Base-by-base conservation (phyloP, 2,888 invertebrate genomes). In the Lasioglossum oenotherae region DNA sequence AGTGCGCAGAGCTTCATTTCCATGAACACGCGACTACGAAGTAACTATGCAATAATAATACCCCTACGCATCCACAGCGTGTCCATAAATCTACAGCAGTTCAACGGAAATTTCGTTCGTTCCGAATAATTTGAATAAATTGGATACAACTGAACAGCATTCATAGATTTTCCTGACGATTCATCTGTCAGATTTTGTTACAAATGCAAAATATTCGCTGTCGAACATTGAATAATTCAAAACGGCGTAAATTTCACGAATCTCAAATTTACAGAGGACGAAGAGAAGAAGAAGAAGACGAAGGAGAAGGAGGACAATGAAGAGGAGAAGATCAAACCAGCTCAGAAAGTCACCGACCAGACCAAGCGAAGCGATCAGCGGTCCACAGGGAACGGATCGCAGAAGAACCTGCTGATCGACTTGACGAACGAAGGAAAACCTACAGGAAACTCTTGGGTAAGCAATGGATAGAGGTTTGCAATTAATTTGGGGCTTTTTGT, bases 391-490 rank as follows among this genome's bases (percentile, higher is more conserved):
- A 92, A 81, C 78, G 93, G 92, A 57, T 84, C 87, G 12, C 92
- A 93, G 81, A 95, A 94, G 81, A 94, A 93, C 90, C 91, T 95
- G 64, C 86, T 95, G 38, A 95, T 95, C 84, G 95, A 95, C 89
- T 88, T 95, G 44, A 92, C 94, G 57, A 93, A 93, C 82, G 94
- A 94, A 41, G 85, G 91, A 1, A 93, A 94, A 85, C 88, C 93
- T 4, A 75, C 91, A 46, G 93, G 92, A 31, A 94, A 93, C 82
- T 92, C 94, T 74, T 95, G 95, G 95, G 95, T 95, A 84, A 90
- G 92, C 89, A 67, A 64, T 38, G n/a, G 46, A 69, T 35, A 35
- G 27, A 0, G 27, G 60, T 0, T 53, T 53, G 2, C 6, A 5
- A 53, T 53, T 6, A 23, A 23, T n/a, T 60, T 27, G 27, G 12